Base-by-base conservation (phyloP, 2,888 invertebrate species). In the Troides oblongomaculatus region DNA sequence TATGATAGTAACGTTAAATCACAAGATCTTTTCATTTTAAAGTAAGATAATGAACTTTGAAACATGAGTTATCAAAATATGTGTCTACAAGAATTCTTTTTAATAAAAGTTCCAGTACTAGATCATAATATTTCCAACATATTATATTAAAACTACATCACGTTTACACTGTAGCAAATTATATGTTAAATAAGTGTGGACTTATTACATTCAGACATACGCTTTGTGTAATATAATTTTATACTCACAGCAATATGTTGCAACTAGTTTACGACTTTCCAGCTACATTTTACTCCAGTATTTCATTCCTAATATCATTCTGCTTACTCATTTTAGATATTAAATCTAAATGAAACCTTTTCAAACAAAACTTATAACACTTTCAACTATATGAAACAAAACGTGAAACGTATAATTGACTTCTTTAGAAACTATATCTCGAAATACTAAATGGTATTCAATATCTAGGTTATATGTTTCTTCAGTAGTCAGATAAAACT, bases 161-260 rank as follows among this genome's bases (percentile, higher is more conserved):
- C 21, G 57, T 58, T 58, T 58, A 23, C n/a, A 58, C 21, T 25
- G 10, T n/a, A 58, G 57, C 23, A 58, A 58, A 58, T 23, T n/a
- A 58, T 14, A 23, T n/a, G 57, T 58, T 58, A 23, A 58, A 58
- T 23, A 23, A n/a, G 57, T 58, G 57, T 23, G 23, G 57, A 58
- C 21, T 58, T 58, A 53, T 23, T 58, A n/a, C 57, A 58, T 23
- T 23, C 57, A 58, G 23, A 58, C 57, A n/a, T n/a, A 25, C 57
- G 57, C 57, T 58, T 58, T 58, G n/a, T 25, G 57, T 58, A 58
- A 58, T 58, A 58, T 58, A 21, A 58, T 58, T 58, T 58, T 23
- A 58, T 23, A 7, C 23, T 58, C 14, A 21, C 18, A 23, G 57
- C 57, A 58, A 58, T 58, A 23, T 25, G 57, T 23, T 58, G 23